phyloP scores from a whole-genome alignment of 2,888 invertebrate genomes.

The Crossocerus cetratus region DNA sequence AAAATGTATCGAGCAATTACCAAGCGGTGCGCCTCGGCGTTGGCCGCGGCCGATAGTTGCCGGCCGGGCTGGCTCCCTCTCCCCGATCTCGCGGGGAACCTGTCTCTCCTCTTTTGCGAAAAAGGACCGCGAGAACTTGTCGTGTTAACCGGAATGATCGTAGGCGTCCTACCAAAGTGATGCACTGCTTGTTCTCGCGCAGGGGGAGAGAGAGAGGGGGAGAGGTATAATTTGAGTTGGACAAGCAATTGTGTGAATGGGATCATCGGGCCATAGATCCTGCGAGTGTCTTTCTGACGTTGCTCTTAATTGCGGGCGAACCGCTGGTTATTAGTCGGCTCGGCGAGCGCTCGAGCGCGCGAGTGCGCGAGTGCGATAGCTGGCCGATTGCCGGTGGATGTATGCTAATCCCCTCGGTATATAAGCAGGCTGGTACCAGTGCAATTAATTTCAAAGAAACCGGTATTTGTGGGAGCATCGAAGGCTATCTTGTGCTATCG shows the following conservation, averaged over 20 bases:
- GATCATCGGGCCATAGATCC: no score
- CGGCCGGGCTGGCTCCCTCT: no score
- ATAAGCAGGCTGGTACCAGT: conserved; percentile 27
- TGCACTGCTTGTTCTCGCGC: no score
- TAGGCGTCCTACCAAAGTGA: conserved; percentile 46
- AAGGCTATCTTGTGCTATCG: conserved; percentile 29
- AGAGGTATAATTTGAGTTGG: no score
- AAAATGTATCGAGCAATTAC: conserved; percentile 42
- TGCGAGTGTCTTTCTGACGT: no score
- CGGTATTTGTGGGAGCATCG: conserved; percentile 29
- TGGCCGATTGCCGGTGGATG: conserved; percentile 12
- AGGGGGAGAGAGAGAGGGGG: no score
- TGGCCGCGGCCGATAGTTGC: no score
- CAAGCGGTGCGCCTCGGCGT: conserved; percentile 12
- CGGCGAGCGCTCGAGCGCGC: conserved; percentile 21
- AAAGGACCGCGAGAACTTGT: conserved; percentile 36
- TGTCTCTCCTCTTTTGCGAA: background rate
- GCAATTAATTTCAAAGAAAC: conserved; percentile 41
- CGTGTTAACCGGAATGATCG: conserved; percentile 43
- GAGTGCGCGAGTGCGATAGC: no score
- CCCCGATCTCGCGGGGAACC: no score
- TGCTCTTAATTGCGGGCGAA: no score
- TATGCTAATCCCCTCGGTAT: conserved; percentile 25
- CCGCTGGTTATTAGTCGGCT: conserved; percentile 15
- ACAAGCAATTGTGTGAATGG: no score